A percentile compares a stretch with the other conserved stretches of the same genome.
Evolutionary conservation across 2,113 vertebrate species (phyloP).

Genomic region (Irena cyanogastra): DNA sequence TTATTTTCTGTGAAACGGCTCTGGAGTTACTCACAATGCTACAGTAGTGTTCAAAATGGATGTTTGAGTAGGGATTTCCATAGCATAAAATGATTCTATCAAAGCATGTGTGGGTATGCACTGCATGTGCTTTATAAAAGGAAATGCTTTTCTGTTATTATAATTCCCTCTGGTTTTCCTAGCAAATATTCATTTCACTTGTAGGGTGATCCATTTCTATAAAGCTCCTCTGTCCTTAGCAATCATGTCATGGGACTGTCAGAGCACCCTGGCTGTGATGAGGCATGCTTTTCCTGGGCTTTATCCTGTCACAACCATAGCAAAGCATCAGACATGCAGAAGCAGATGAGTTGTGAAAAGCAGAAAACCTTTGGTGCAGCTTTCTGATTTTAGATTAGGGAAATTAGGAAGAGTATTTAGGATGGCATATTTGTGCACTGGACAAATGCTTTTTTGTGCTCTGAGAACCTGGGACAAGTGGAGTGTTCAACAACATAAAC

Average conservation of each 20-base stretch:
- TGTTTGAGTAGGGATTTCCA: constrained; percentile 25
- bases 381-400: background rate
- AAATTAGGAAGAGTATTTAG: background rate
- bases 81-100: constrained; percentile 16
- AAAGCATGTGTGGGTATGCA: background rate
- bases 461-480: background rate
- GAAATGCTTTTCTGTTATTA: background rate
- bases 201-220: constrained; percentile 27
- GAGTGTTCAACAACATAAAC: background rate
- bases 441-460: background rate
- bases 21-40: background rate
- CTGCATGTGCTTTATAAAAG: background rate
- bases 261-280: background rate
- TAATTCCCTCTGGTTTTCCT: constrained; percentile 7
- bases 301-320: constrained; percentile 1
- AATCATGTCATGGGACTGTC: background rate
- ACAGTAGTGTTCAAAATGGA: background rate
- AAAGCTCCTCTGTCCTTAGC: constrained; percentile 10
- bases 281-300: constrained; percentile 3
- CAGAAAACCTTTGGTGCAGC: background rate
- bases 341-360: background rate
- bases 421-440: background rate
- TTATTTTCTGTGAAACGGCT: background rate
- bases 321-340: background rate
- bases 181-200: constrained; percentile 21